Evolutionary conservation across 2,797 vertebrate species (phyloP).

Genomic region (Gephyroberyx darwinii): DNA sequence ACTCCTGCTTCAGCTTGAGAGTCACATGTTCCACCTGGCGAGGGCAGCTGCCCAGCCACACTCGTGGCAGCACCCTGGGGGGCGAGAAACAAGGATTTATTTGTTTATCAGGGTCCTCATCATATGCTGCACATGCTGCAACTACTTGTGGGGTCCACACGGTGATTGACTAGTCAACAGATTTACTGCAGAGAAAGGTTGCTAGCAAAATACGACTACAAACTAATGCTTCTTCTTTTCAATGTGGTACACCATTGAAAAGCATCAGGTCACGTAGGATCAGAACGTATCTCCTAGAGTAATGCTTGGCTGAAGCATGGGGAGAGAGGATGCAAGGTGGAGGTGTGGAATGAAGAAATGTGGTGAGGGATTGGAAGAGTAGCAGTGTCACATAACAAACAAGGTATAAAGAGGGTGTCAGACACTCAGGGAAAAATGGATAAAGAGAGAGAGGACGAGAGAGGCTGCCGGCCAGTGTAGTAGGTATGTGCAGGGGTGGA

Average conservation of each 20-base stretch:
- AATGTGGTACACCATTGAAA: too few relatives aligned
- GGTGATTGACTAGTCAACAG: background rate
- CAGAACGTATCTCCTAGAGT: background rate
- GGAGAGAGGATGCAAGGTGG: too few relatives aligned
- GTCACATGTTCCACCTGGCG: conserved; percentile 93
- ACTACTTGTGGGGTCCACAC: background rate
- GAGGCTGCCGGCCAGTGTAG: background rate
- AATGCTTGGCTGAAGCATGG: too few relatives aligned
- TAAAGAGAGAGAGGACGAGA: background rate
- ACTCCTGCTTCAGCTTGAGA: conserved; percentile 91
- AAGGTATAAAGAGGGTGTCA: background rate
- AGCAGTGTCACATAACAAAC: too few relatives aligned
- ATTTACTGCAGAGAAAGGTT: background rate
- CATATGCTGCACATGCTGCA: too few relatives aligned
- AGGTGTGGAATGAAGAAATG: background rate
- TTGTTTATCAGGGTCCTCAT: background rate
- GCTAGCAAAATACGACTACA: too few relatives aligned
- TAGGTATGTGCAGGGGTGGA: too few relatives aligned
- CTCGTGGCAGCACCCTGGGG: conserved; percentile 88
- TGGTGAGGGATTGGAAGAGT: background rate
- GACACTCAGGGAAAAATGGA: background rate
- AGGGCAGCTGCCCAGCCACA: conserved; percentile 97
- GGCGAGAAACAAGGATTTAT: conserved; percentile 3
- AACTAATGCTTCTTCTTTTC: too few relatives aligned
- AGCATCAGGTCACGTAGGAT: background rate